Percentiles rank a stretch among this genome's conserved stretches.
phyloP scores from a whole-genome alignment of 2,888 invertebrate species.

The Polydrusus cervinus region DNA sequence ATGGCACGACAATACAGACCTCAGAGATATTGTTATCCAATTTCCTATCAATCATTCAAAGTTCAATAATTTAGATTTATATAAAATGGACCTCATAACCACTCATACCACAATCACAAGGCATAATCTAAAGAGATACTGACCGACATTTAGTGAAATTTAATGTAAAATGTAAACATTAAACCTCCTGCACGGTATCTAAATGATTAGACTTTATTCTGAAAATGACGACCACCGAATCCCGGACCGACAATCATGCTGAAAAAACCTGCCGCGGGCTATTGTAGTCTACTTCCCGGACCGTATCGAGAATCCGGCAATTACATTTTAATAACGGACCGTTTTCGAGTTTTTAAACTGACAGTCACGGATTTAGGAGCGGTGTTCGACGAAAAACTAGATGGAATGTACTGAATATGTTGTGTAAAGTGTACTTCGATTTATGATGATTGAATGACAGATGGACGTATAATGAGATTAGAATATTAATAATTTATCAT shows the following conservation, averaged over 20 bases:
- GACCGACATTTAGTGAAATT: no score
- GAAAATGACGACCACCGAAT: conserved; percentile 23
- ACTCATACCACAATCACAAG: no score
- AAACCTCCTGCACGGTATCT: no score
- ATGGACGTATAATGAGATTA: not conserved
- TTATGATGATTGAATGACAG: not conserved
- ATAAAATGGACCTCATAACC: no score
- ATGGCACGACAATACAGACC: no score
- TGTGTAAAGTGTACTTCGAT: not conserved
- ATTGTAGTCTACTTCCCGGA: conserved; percentile 57
- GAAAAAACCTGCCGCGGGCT: conserved; percentile 46
- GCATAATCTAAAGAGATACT: no score
- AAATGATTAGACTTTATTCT: not conserved
- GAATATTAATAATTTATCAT: no score
- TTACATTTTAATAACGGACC: conserved; percentile 46
- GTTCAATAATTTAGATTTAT: no score
- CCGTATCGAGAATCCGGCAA: conserved; percentile 57
- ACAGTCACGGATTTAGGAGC: conserved; percentile 49
- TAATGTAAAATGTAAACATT: no score
- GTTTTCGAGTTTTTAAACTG: conserved; percentile 22
- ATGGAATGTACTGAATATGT: not conserved
- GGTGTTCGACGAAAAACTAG: conserved; percentile 26
- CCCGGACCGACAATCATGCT: conserved; percentile 23
- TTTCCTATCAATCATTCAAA: no score
- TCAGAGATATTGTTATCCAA: no score